Conservation (phyloP, 2,797 vertebrate genomes). For the Onychomys leucogaster region DNA sequence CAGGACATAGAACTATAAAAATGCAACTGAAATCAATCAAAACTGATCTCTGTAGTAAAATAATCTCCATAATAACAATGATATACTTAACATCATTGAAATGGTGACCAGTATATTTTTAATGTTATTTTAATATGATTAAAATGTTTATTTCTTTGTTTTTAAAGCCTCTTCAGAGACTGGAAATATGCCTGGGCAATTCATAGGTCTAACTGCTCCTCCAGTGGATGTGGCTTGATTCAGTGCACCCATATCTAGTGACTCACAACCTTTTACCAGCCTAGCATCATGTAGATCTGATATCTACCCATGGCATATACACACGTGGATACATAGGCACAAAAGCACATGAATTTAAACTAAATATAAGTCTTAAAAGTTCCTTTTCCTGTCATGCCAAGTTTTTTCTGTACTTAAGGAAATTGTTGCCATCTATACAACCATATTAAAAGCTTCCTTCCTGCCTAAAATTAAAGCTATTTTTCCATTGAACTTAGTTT, state of each 20-base stretch:
- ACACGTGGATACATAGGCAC: neutral
- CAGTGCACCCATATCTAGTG: neutral
- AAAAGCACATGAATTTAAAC: neutral
- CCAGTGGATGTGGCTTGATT: neutral
- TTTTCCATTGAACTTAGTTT: neutral
- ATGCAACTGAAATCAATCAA: neutral
- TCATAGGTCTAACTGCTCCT: neutral
- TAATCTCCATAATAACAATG: neutral
- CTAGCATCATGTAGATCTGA: no score
- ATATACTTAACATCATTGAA: neutral
- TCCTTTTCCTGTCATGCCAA: neutral
- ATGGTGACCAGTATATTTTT: neutral
- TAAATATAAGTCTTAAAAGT: neutral
- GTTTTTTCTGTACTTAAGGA: neutral
- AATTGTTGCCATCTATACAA: neutral
- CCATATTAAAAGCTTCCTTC: neutral
- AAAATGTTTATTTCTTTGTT: neutral
- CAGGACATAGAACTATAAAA: neutral
- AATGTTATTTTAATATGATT: conserved; percentile 12
- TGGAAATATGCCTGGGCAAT: neutral
- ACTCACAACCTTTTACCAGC: neutral
- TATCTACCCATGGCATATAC: neutral
- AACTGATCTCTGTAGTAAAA: neutral
- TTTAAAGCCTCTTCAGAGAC: neutral
- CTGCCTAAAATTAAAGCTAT: neutral